Evolutionary conservation across 2,113 vertebrate species (phyloP).

Genomic region (Eublepharis macularius): DNA sequence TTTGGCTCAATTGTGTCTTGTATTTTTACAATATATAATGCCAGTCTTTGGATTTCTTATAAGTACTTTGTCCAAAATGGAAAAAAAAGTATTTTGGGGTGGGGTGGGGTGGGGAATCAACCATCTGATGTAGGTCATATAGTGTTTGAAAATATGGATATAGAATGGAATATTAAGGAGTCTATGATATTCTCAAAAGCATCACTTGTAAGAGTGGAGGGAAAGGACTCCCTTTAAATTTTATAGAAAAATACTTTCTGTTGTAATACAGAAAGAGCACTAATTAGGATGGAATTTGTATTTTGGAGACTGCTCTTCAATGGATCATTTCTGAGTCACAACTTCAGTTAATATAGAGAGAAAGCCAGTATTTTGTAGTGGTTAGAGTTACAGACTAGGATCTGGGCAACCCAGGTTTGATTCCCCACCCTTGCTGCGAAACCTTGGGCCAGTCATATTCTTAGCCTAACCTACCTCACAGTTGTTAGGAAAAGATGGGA

Average conservation of each 20-base stretch:
- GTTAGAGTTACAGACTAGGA: too few species aligned
- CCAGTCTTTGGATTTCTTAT: too few species aligned
- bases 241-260: background rate
- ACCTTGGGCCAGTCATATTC: too few species aligned
- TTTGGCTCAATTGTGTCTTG: background rate
- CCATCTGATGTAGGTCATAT: too few species aligned
- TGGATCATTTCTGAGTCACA: too few species aligned
- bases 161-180: background rate
- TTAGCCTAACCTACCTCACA: too few species aligned
- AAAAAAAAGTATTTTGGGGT: constrained; percentile 13
- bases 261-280: background rate
- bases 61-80: background rate
- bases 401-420: too few species aligned
- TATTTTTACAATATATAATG: accelerated
- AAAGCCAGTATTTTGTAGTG: too few species aligned
- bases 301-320: background rate
- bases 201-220: background rate
- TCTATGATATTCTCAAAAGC: constrained; percentile 14
- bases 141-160: constrained; percentile 40
- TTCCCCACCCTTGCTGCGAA: too few species aligned
- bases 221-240: background rate
- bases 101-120: constrained; percentile 34
- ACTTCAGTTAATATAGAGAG: too few species aligned
- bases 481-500: too few species aligned
- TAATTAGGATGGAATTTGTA: background rate